Evolutionary conservation across 2,797 vertebrate species (phyloP).

Genomic region (Lacerta viridis): DNA sequence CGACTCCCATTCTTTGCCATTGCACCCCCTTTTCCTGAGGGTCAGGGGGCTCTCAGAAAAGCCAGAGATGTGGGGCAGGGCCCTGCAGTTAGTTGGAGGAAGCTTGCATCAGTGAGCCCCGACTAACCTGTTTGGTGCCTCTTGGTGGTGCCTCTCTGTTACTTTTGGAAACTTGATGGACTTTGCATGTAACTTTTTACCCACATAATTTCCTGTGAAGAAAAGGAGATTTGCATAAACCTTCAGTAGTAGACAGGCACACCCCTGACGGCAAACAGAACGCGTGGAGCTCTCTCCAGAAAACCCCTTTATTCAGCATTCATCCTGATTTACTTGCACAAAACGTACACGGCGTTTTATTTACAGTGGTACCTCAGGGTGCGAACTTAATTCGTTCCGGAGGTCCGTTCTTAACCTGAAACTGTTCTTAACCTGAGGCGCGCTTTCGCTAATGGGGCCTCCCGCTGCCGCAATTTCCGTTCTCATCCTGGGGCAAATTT

Average conservation of each 20-base stretch:
- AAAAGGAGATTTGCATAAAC: background rate
- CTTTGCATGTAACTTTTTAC: background rate
- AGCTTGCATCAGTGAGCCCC: background rate
- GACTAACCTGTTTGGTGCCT: slow-evolving; percentile 13
- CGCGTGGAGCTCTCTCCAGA: background rate
- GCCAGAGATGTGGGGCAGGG: background rate
- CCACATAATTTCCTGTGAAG: slow-evolving; percentile 1
- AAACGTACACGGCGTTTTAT: no score
- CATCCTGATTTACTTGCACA: no score
- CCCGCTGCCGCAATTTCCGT: no score
- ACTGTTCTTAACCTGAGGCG: no score
- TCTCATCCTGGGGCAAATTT: no score
- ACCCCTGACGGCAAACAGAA: background rate
- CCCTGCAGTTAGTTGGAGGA: no score
- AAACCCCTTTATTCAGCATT: no score
- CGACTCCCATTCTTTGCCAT: background rate
- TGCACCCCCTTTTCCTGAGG: background rate
- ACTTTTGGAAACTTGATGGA: slow-evolving; percentile 28
- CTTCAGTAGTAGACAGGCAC: no score
- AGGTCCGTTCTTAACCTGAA: no score
- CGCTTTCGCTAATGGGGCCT: no score
- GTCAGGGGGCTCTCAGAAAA: background rate
- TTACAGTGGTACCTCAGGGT: no score
- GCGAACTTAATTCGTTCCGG: fast-evolving
- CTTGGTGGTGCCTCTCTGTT: background rate